Evolutionary conservation across 2,113 vertebrate genomes (phyloP).

Genomic region (Syngnathoides biaculeatus): DNA sequence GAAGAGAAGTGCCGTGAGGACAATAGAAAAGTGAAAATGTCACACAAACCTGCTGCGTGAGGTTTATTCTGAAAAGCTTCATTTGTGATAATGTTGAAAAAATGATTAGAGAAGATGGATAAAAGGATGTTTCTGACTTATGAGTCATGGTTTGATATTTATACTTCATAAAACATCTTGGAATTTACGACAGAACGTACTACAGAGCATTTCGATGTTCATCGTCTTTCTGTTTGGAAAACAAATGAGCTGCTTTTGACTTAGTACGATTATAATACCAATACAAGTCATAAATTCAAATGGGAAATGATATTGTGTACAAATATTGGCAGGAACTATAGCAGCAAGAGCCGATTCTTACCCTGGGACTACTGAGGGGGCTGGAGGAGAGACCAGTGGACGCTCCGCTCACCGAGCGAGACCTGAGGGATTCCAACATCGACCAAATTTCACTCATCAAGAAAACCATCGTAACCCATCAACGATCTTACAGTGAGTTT

Average conservation of each 20-base stretch:
- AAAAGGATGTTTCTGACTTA: conserved; percentile 21
- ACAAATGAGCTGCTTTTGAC: background rate
- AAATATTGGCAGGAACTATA: background rate
- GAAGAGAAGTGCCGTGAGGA: conserved; percentile 43
- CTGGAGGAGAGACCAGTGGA: conserved; percentile 89
- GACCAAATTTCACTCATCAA: background rate
- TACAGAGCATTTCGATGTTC: background rate
- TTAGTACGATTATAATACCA: background rate
- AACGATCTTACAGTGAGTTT: background rate
- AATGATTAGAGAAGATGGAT: conserved; percentile 31
- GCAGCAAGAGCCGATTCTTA: conserved; percentile 64
- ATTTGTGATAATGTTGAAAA: conserved; percentile 32
- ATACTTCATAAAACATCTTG: conserved; percentile 2
- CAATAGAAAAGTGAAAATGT: conserved; percentile 26
- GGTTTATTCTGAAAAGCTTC: conserved; percentile 18
- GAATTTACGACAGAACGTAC: background rate
- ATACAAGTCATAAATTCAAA: background rate
- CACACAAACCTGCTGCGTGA: conserved; percentile 25
- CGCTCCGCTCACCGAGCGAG: conserved; percentile 88
- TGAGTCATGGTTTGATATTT: background rate
- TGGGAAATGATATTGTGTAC: background rate
- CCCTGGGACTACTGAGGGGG: conserved; percentile 90
- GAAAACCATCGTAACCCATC: background rate
- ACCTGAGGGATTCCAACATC: conserved; percentile 64
- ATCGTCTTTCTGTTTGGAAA: background rate